phyloP scores from a whole-genome alignment of 1,140 invertebrate species.

The Vollenhovia emeryi region DNA sequence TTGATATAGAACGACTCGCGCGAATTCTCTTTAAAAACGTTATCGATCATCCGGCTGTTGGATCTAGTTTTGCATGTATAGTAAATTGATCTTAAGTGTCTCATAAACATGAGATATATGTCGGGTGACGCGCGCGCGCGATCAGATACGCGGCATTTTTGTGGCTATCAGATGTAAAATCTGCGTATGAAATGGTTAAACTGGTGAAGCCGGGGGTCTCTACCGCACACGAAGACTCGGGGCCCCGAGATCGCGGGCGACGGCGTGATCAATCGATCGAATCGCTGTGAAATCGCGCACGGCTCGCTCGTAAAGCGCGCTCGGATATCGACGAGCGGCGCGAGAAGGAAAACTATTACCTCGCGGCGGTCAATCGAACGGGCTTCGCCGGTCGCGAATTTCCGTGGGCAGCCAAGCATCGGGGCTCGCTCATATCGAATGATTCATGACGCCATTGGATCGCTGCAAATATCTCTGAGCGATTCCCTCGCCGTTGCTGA shows the following conservation, averaged over 20 bases:
- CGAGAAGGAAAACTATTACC: slow-evolving; percentile 40
- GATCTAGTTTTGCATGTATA: neutral
- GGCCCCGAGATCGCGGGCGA: neutral
- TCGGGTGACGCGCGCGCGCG: neutral
- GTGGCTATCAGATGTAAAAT: neutral
- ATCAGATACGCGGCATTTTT: neutral
- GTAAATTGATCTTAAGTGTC: neutral
- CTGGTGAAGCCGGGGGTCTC: neutral
- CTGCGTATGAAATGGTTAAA: neutral
- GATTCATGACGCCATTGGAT: slow-evolving; percentile 48
- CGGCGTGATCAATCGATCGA: slow-evolving; percentile 56
- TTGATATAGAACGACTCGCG: neutral
- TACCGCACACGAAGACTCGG: slow-evolving; percentile 33
- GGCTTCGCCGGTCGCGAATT: slow-evolving; percentile 30
- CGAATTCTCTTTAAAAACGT: neutral
- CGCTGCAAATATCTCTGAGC: slow-evolving; percentile 34
- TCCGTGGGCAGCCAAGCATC: slow-evolving; percentile 37
- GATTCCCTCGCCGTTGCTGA: slow-evolving; percentile 35
- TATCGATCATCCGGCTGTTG: neutral
- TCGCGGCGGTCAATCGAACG: slow-evolving; percentile 34
- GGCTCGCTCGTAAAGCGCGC: slow-evolving; percentile 23
- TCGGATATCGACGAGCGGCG: slow-evolving; percentile 14
- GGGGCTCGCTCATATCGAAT: neutral
- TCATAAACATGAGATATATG: neutral
- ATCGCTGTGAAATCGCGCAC: slow-evolving; percentile 50